Conservation (phyloP, 2,797 vertebrate genomes). For the Furcifer pardalis region DNA sequence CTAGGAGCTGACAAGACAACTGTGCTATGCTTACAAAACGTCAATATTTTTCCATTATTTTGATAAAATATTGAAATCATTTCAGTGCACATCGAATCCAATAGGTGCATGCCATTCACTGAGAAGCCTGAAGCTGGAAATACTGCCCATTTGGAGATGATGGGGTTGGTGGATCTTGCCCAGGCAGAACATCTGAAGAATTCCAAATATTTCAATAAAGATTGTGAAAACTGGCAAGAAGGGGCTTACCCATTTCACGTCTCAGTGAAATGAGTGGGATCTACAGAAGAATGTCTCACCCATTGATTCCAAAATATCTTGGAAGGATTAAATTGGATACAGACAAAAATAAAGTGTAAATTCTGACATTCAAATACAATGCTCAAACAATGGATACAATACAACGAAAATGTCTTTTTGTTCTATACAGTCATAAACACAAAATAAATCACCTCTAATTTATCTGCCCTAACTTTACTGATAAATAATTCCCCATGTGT, state of each 20-base stretch:
- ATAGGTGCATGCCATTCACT: background rate
- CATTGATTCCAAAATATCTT: background rate
- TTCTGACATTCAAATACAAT: constrained; percentile 33
- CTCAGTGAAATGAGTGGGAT: background rate
- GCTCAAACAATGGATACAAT: background rate
- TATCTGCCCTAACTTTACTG: constrained; percentile 44
- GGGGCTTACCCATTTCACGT: background rate
- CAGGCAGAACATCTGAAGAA: background rate
- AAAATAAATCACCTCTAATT: constrained; percentile 20
- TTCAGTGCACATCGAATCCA: constrained; percentile 36
- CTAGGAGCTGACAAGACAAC: constrained; percentile 50
- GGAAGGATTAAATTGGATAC: constrained; percentile 23
- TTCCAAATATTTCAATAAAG: background rate
- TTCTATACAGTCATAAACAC: constrained; percentile 28
- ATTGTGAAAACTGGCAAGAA: background rate
- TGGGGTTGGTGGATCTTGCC: background rate
- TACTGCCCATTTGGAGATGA: too few relatives aligned
- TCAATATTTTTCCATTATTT: constrained; percentile 47
- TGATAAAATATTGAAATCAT: constrained; percentile 46
- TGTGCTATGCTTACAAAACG: constrained; percentile 52
- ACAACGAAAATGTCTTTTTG: constrained; percentile 30
- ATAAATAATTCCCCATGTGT: constrained; percentile 48
- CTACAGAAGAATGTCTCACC: background rate
- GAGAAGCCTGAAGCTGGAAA: background rate
- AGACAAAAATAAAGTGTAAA: constrained; percentile 40